phyloP scores from a whole-genome alignment of 2,888 invertebrate species.

The Leuctra nigra region DNA sequence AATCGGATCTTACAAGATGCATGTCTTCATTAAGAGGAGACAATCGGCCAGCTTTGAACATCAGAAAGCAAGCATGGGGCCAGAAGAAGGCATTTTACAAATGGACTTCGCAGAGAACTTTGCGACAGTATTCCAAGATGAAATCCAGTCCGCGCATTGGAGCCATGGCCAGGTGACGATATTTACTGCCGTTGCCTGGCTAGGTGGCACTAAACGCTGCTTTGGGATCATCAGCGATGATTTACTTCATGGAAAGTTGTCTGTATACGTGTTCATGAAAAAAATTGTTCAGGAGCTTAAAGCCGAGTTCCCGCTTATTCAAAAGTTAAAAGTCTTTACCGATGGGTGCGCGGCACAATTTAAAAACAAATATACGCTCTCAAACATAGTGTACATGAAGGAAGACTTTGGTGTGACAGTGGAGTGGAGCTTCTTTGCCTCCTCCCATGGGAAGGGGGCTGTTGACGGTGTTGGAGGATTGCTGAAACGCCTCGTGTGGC shows the following conservation, averaged over 20 bases:
- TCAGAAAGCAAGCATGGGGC: slow-evolving; percentile 8
- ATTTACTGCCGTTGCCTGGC: slow-evolving; percentile 22
- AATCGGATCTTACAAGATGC: slow-evolving; percentile 14
- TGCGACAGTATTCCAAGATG: slow-evolving; percentile 15
- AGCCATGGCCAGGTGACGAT: slow-evolving; percentile 20
- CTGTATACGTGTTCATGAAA: slow-evolving; percentile 6
- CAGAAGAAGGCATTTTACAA: slow-evolving; percentile 18
- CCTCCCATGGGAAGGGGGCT: slow-evolving; percentile 14
- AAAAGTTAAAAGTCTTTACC: slow-evolving; percentile 5
- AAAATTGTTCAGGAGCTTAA: not conserved
- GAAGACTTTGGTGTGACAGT: slow-evolving; percentile 10
- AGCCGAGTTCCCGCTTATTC: not conserved
- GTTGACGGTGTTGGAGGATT: slow-evolving; percentile 6
- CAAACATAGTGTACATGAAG: slow-evolving; percentile 1
- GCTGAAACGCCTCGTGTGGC: slow-evolving; percentile 13
- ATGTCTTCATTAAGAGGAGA: slow-evolving; percentile 19
- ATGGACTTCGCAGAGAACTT: slow-evolving; percentile 22
- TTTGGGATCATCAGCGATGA: slow-evolving; percentile 19
- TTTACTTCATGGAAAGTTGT: slow-evolving; percentile 8
- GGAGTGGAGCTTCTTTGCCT: slow-evolving; percentile 12
- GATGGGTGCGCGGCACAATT: slow-evolving; percentile 2
- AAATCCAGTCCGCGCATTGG: slow-evolving; percentile 21
- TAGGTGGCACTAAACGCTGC: not conserved
- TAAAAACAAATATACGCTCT: slow-evolving; percentile 11
- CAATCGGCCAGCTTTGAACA: slow-evolving; percentile 17